A percentile compares a stretch with the other conserved stretches of the same genome.
Conservation (phyloP, 1,140 invertebrate species). For the Leptoteleia sp. region DNA sequence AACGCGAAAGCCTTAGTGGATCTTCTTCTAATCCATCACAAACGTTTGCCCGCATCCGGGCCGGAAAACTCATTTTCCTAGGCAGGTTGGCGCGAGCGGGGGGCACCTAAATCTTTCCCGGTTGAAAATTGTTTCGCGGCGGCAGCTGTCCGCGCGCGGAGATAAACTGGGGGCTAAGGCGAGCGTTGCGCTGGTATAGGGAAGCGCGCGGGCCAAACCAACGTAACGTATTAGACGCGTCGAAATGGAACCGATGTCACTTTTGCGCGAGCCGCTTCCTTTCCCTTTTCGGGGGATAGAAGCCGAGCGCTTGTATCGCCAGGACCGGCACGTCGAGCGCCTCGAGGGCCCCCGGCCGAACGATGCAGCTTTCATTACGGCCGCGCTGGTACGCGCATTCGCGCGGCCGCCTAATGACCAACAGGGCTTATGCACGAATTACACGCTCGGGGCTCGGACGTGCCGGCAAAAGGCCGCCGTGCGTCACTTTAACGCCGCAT, state of each 20-base stretch:
- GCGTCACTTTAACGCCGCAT: slow-evolving; percentile 60
- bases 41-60: slow-evolving; percentile 58
- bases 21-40: slow-evolving; percentile 50
- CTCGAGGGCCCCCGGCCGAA: slow-evolving; percentile 35
- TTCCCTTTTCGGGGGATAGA: slow-evolving; percentile 27
- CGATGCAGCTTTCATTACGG: slow-evolving; percentile 67
- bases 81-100: slow-evolving; percentile 16
- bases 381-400: slow-evolving; percentile 29
- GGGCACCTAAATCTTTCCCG: slow-evolving; percentile 62
- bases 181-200: slow-evolving; percentile 59
- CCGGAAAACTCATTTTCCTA: slow-evolving; percentile 62
- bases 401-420: slow-evolving; percentile 55
- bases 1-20: background rate
- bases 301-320: background rate
- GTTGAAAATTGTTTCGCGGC: slow-evolving; percentile 62
- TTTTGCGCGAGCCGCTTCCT: slow-evolving; percentile 22
- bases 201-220: slow-evolving; percentile 33
- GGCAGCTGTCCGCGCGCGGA: slow-evolving; percentile 56
- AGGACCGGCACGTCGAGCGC: slow-evolving; percentile 15
- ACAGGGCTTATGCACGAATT: slow-evolving; percentile 49
- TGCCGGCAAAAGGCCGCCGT: slow-evolving; percentile 18
- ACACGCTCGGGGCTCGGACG: slow-evolving; percentile 41
- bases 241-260: slow-evolving; percentile 62
- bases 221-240: slow-evolving; percentile 49
- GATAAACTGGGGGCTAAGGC: slow-evolving; percentile 65